phyloP scores from a whole-genome alignment of 2,888 invertebrate genomes.

The Chloroclystis v-ata region DNA sequence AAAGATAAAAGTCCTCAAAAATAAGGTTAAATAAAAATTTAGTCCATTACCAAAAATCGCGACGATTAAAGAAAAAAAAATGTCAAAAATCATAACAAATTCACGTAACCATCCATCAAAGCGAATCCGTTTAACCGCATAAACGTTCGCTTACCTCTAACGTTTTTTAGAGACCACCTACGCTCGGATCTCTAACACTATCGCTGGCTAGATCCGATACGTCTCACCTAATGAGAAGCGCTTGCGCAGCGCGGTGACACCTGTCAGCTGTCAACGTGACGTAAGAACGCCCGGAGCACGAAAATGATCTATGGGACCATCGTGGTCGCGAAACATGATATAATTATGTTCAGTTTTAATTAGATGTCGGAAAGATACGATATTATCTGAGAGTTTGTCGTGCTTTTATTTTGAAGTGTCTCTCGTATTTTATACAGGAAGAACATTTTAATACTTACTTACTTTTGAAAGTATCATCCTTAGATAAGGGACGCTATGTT shows the following conservation, averaged over 20 bases:
- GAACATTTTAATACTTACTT: background rate
- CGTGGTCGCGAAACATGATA: slow-evolving; percentile 68
- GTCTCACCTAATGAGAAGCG: slow-evolving; percentile 55
- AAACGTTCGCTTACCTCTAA: slow-evolving; percentile 52
- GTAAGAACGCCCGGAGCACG: slow-evolving; percentile 59
- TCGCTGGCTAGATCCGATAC: slow-evolving; percentile 66
- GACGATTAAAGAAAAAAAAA: background rate
- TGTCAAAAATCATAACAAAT: slow-evolving; percentile 6
- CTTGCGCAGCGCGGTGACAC: slow-evolving; percentile 65
- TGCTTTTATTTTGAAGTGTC: background rate
- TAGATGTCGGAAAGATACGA: slow-evolving; percentile 39
- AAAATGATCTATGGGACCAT: slow-evolving; percentile 53
- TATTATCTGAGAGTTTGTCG: slow-evolving; percentile 23
- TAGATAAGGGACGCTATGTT: too few species aligned
- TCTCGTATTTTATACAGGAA: background rate
- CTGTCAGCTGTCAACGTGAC: slow-evolving; percentile 70
- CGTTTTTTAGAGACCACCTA: slow-evolving; percentile 62
- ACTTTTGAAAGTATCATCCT: too few species aligned
- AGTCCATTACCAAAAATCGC: background rate
- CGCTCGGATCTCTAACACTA: slow-evolving; percentile 63
- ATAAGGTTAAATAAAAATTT: background rate
- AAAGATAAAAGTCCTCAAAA: too few species aligned
- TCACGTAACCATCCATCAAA: slow-evolving; percentile 26
- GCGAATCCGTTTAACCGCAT: slow-evolving; percentile 49
- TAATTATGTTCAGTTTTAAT: slow-evolving; percentile 56